Evolutionary conservation across 1,140 invertebrate species (phyloP), one percentile per base, ranked within the genome.

Genomic region (Drosophila orosa): DNA sequence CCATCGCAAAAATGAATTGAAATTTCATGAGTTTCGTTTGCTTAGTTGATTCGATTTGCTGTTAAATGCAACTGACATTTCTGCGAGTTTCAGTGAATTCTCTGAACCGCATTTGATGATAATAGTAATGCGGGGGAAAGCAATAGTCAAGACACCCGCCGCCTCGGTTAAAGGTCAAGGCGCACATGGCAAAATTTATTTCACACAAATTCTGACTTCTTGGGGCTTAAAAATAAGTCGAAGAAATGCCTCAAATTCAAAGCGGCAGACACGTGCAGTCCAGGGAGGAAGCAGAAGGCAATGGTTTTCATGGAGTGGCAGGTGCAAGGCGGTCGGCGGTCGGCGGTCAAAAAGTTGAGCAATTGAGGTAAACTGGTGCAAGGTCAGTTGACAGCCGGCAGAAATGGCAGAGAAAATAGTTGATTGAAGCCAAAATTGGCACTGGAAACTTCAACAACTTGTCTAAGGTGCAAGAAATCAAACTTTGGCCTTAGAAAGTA

Each of bases 161-260:
- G n/a, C n/a, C n/a, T n/a, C n/a, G 65, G 40, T 22, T 25, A 86
- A 86, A 86, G 82, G 82, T 86, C 82, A 86, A 86, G 82, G 82
- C 42, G 82, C 42, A 73, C 45, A 39, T 6, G 69, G 52, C 58
- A 52, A 48, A 52, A 50, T 50, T 31, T 69, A 56, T 68, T 68
- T 35, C 48, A 29, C 35, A 25, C 54, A 19, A 19, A 50, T n/a
- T 31, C 37, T n/a, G 25, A 67, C 56, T 61, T 66, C 40, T 73
- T 47, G 24, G 15, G 40, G 27, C 71, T 52, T 48, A 62, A 74
- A 72, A 74, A 55, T 74, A 54, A 65, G 52, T 13, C 33, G 5
- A 3, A 35, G 39, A 40, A 74, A 56, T 63, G 24, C 50, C 59
- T 37, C 24, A 74, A 65, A 71, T 39, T 71, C 31, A 37, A 2